Percentiles rank a stretch among this genome's conserved stretches.
These are phyloP conservation scores for Stercorarius parasiticus DNA, from an alignment of 2,113 vertebrate genomes.

Conservation along the genomic window DNA sequence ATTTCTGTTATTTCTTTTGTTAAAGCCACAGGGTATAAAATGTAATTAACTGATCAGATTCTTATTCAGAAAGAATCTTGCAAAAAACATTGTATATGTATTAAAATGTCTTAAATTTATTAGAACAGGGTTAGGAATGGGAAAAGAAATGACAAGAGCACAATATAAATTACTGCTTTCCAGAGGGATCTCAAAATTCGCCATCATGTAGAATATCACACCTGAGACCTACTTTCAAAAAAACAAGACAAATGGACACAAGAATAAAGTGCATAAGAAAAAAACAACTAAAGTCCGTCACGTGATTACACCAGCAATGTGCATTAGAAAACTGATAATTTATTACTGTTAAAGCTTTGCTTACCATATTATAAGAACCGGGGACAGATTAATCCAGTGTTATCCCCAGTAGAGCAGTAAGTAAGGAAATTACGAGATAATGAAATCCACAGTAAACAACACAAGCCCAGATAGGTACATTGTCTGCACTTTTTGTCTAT, in stretches of 20 bases:
- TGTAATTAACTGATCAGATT: background rate
- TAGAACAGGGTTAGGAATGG: background rate
- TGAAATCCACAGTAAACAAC: background rate
- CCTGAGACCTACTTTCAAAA: background rate
- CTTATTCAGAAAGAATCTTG: background rate
- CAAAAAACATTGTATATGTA: background rate
- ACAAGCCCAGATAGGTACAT: background rate
- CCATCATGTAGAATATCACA: background rate
- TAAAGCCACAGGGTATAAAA: background rate
- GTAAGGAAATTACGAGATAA: slow-evolving; percentile 10
- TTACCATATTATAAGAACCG: background rate
- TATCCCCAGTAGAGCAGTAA: background rate
- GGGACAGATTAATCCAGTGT: background rate
- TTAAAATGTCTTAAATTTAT: background rate
- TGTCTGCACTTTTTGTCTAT: background rate
- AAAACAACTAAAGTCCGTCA: background rate
- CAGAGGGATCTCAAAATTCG: background rate
- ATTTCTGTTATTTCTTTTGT: background rate
- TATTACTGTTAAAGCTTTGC: background rate
- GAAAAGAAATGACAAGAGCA: background rate
- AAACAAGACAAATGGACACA: background rate
- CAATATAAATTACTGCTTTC: background rate
- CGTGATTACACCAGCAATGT: background rate
- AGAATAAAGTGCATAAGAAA: background rate
- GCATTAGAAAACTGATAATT: background rate